A percentile compares a stretch with the other conserved stretches of the same genome.
phyloP scores from a whole-genome alignment of 2,888 invertebrate species.

The Eristalis intricaria region DNA sequence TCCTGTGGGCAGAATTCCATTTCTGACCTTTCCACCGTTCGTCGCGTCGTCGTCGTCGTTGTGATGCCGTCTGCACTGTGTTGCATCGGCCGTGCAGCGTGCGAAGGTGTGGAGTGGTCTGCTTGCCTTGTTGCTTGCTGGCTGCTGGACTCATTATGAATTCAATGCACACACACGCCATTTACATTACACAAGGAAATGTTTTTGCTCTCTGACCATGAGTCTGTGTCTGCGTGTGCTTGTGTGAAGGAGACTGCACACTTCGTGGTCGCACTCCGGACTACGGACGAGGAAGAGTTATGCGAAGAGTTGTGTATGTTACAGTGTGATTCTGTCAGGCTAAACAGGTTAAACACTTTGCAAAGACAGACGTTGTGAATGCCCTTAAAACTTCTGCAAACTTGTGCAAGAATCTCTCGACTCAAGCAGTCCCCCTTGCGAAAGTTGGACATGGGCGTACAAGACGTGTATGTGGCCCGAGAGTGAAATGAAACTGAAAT shows the following conservation, averaged over 20 bases:
- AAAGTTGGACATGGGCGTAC: no score
- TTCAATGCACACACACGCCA: slow-evolving; percentile 61
- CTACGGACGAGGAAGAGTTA: slow-evolving; percentile 13
- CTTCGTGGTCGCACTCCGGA: slow-evolving; percentile 7
- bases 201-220: slow-evolving; percentile 39
- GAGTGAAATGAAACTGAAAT: background rate
- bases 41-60: background rate
- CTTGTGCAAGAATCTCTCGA: background rate
- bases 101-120: slow-evolving; percentile 37
- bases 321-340: slow-evolving; percentile 32
- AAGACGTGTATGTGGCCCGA: background rate
- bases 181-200: slow-evolving; percentile 58
- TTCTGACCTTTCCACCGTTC: slow-evolving; percentile 43
- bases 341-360: slow-evolving; percentile 42
- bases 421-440: background rate
- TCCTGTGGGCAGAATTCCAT: slow-evolving; percentile 24
- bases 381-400: slow-evolving; percentile 3
- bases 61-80: background rate
- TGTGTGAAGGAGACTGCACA: slow-evolving; percentile 29
- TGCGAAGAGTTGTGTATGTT: slow-evolving; percentile 22
- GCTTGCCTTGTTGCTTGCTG: slow-evolving; percentile 38
- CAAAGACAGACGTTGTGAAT: slow-evolving; percentile 18
- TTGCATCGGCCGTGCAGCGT: slow-evolving; percentile 45
- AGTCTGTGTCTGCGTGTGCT: slow-evolving; percentile 17
- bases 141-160: slow-evolving; percentile 50